A percentile compares a stretch with the other conserved stretches of the same genome.
Conservation (phyloP, 2,113 vertebrate species). For the Equus przewalskii region DNA sequence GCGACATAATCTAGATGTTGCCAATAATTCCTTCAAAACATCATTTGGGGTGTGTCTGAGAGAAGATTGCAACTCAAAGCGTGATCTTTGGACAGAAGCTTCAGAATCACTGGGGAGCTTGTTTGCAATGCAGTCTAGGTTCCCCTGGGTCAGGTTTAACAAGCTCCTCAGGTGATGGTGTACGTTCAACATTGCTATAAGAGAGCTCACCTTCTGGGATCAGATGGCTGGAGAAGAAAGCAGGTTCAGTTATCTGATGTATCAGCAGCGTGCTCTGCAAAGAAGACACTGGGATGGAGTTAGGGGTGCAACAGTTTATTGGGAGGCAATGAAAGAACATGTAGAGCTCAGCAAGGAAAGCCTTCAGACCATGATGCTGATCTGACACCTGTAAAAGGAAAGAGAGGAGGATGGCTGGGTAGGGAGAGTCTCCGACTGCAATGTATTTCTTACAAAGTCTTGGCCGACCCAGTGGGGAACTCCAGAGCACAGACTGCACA, state of each 20-base stretch:
- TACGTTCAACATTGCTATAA: no score
- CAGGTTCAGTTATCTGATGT: accelerated
- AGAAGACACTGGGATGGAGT: neutral
- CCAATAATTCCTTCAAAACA: neutral
- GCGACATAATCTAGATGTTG: neutral
- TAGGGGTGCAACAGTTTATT: neutral
- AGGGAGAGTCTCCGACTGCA: neutral
- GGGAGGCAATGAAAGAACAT: neutral
- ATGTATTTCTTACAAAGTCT: neutral
- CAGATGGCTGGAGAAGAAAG: neutral
- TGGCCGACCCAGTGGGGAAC: neutral
- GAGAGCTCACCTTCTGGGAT: neutral
- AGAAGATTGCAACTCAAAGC: neutral
- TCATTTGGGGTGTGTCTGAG: neutral
- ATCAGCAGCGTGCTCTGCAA: neutral
- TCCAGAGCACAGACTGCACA: neutral
- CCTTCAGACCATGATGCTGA: neutral
- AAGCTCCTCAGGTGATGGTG: neutral
- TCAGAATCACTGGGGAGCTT: no score
- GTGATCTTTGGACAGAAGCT: neutral
- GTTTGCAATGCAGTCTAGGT: neutral
- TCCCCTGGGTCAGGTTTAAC: neutral
- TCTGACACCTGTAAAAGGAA: neutral
- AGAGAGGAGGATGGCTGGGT: neutral
- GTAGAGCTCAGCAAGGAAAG: neutral